Evolutionary conservation across 2,797 vertebrate genomes (phyloP), one percentile per base, ranked within the genome.

Genomic region (Euphonia xanthogaster): DNA sequence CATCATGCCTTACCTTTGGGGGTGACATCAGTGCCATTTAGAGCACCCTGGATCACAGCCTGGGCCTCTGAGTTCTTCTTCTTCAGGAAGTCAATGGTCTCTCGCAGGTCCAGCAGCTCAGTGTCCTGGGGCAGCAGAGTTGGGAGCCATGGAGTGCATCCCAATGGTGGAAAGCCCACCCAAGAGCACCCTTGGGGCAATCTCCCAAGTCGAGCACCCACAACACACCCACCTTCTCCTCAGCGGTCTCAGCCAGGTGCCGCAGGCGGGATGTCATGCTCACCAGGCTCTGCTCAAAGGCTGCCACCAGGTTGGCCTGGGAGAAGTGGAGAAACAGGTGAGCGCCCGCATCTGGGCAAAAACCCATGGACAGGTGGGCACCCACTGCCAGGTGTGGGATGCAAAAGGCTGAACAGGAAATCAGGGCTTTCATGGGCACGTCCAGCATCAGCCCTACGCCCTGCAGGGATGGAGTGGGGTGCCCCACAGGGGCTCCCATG

Each of bases 251-350:
- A 0, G 99, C 99, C 94, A 99, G 97, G 61, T 97, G 98, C 96
- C 99, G 99, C 63, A 99, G 98, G 62, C 99, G 99, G 44, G 98
- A 97, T 0, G 99, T 99, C 99, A 99, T 99, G 95, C 99, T 98
- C n/a, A 99, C 95, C 94, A 99, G 97, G 94, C 99, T 99, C 97
- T 99, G 99, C 97, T 99, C 99, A 2, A 99, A 99, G 45, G 99
- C 99, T 0, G 99, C 99, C 80, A 99, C 99, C 75, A 99, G 98
- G 75, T 99, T 99, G 50, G 99, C 99, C 99, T 99, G 97, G 61
- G 90, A 97, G 54, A 62, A 54, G 50, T 2, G 16, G 50, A 63
- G 28, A 86, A 74, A 47, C 0, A 7, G 47, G n/a, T 74, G 42
- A 90, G 73, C 21, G 23, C 42, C 31, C 35, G 28, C 0, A 1